Evolutionary conservation across 2,888 invertebrate species (phyloP), one percentile per base, ranked within the genome.

Genomic region (Drosophila falleni): DNA sequence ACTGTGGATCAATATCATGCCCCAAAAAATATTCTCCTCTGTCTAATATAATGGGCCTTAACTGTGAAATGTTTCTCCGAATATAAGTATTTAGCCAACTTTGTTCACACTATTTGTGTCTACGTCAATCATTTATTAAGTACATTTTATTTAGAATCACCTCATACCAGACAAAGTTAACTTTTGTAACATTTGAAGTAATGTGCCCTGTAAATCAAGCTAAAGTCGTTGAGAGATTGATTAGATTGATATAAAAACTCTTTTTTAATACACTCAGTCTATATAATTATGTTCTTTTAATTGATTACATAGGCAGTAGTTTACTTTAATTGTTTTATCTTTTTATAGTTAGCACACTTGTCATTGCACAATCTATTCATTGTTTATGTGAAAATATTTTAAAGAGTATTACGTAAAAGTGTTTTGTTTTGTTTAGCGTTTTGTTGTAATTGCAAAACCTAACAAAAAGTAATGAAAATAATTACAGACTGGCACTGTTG

Each of bases 31-130:
- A 6, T 13, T n/a, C 15, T 49, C 19, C 10, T 53, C 1, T 9
- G n/a, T n/a, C 54, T 26, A 42, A 31, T 29, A 31, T 35, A 41
- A 51, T 58, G 46, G 19, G 33, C 5, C 29, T 35, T 54, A 50
- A 2, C 19, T 50, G 19, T 35, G 13, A 33, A 33, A 33, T 19
- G 49, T 68, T 29, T 73, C 42, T 37, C 37, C 44, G 56, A 61
- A 58, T 64, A 69, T 23, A 23, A 23, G 1, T 76, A 56, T 67
- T 50, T 63, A 70, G 46, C 29, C 59, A 47, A 33, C 71, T 62
- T 78, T 82, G 80, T 87, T 59, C 70, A 70, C 71, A 82, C 85
- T 87, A 77, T 83, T 87, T 64, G 65, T 79, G 71, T 29, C 31
- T 80, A 77, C 70, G 65, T 66, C 54, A 63, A 71, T 66, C 46